These are phyloP conservation scores for Lasioglossum baleicum DNA, from an alignment of 1,140 invertebrate species.

Conservation along the genomic window DNA sequence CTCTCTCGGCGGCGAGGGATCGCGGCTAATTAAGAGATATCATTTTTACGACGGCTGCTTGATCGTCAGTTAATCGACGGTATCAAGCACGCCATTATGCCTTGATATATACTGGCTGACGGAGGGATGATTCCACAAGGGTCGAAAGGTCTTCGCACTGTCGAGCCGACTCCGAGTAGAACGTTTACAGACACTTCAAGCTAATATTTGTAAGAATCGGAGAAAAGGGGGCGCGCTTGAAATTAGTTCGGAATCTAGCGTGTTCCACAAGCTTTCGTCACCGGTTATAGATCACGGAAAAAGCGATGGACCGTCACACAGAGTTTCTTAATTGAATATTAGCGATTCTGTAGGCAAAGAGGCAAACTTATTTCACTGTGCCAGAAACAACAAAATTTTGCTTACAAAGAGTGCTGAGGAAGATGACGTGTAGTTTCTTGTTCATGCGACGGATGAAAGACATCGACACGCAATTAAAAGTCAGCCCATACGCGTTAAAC, in stretches of 20 bases:
- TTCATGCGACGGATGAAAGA: background rate
- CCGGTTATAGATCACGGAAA: background rate
- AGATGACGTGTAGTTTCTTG: no score
- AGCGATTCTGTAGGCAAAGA: background rate
- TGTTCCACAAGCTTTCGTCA: background rate
- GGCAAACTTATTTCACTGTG: no score
- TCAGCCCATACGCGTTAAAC: background rate
- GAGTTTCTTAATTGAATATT: background rate
- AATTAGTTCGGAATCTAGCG: background rate
- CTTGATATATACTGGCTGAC: background rate
- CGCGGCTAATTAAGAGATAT: background rate
- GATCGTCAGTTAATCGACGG: background rate
- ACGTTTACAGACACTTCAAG: background rate
- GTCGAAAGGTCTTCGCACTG: no score
- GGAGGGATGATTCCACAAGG: background rate
- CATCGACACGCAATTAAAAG: conserved; percentile 12
- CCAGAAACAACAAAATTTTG: no score
- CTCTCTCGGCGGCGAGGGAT: background rate
- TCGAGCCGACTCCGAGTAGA: background rate
- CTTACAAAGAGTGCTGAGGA: no score
- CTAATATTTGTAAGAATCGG: background rate
- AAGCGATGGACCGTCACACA: background rate
- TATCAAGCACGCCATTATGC: background rate
- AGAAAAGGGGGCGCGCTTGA: background rate
- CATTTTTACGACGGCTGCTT: background rate